Conservation (phyloP, 1,140 invertebrate species). For the Zelostemma sp. region DNA sequence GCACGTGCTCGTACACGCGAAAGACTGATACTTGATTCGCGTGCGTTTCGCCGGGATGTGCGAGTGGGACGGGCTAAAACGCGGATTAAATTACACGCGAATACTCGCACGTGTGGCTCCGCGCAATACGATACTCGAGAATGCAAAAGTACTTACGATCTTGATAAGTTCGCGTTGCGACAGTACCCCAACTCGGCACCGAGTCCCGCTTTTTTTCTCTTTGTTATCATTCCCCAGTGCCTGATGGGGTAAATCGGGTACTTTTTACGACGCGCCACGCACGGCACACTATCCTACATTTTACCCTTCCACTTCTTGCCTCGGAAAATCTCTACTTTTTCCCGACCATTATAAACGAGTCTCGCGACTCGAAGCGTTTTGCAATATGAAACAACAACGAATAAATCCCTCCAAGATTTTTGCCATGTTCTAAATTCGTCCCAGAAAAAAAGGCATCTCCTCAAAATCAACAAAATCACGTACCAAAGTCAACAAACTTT, state of each 20-base stretch:
- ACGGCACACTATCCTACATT: neutral
- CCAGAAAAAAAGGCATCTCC: neutral
- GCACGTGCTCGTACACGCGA: slow-evolving; percentile 59
- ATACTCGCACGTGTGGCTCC: slow-evolving; percentile 11
- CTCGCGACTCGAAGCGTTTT: neutral
- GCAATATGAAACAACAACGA: too few relatives aligned
- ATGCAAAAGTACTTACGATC: slow-evolving; percentile 38
- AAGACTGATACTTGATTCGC: slow-evolving; percentile 63
- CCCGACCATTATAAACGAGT: neutral
- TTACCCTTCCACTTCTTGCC: too few relatives aligned
- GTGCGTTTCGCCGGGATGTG: slow-evolving; percentile 50
- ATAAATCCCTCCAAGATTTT: too few relatives aligned
- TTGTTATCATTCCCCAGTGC: slow-evolving; percentile 13
- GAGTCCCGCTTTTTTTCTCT: too few relatives aligned
- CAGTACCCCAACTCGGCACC: slow-evolving; percentile 2
- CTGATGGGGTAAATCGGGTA: neutral
- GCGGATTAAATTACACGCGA: slow-evolving; percentile 47
- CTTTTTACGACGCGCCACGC: neutral
- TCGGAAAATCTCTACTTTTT: neutral
- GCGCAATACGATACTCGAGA: slow-evolving; percentile 9
- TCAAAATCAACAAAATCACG: neutral
- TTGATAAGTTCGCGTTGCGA: slow-evolving; percentile 34
- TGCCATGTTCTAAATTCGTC: too few relatives aligned
- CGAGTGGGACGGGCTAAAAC: slow-evolving; percentile 32
- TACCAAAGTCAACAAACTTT: neutral